These are phyloP conservation scores for Stictonetta naevosa DNA, from an alignment of 2,113 vertebrate species.

Conservation along the genomic window DNA sequence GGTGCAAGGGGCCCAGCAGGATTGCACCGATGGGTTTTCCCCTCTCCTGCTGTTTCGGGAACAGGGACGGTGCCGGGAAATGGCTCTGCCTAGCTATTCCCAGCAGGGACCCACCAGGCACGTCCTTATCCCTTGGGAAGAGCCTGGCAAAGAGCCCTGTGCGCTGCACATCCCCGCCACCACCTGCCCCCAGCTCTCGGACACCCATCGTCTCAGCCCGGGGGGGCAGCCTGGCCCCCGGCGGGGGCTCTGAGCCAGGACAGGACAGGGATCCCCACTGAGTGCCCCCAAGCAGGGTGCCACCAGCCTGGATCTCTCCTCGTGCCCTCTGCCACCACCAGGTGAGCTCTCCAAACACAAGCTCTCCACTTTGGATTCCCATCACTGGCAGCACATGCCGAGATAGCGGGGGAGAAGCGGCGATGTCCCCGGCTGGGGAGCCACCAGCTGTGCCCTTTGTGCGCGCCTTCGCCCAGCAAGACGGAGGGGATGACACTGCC, in stretches of 20 bases:
- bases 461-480: rapidly evolving
- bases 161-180: neutral
- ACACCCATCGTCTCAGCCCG: neutral
- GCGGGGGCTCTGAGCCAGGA: neutral
- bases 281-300: neutral
- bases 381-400: neutral
- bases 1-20: neutral
- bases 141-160: neutral
- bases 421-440: neutral
- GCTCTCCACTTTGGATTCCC: neutral
- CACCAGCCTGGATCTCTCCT: neutral
- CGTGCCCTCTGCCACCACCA: neutral
- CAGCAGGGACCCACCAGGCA: neutral
- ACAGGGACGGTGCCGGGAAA: neutral
- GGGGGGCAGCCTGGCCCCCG: neutral
- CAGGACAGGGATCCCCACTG: neutral
- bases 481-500: neutral
- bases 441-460: neutral
- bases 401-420: neutral
- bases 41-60: neutral
- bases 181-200: neutral
- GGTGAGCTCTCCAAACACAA: neutral
- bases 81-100: neutral
- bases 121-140: neutral
- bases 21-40: neutral